phyloP scores from a whole-genome alignment of 2,797 vertebrate species.

The Fistularia commersonii region DNA sequence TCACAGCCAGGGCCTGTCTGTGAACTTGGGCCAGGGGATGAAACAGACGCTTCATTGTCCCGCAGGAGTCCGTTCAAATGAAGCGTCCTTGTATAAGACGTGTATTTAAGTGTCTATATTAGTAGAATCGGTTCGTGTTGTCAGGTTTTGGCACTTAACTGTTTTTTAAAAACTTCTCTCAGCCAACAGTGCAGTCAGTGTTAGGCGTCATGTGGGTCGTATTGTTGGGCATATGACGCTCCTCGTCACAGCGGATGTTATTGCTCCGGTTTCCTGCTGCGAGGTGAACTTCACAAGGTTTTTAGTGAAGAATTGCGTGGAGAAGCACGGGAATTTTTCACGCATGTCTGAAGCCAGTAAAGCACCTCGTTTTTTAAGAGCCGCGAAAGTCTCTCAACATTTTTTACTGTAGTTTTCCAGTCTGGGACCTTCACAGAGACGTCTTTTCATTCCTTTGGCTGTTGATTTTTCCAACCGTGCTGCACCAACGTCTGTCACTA shows the following conservation, averaged over 20 bases:
- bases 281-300: slow-evolving; percentile 1
- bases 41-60: slow-evolving; percentile 57
- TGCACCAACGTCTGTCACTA: slow-evolving; percentile 48
- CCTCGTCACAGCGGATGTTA: slow-evolving; percentile 49
- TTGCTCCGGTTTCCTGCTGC: slow-evolving; percentile 5
- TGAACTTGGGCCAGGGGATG: slow-evolving; percentile 38
- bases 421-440: slow-evolving; percentile 56
- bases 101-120: slow-evolving; percentile 33
- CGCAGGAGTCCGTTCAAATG: slow-evolving; percentile 17
- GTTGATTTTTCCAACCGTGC: slow-evolving; percentile 72
- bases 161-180: too few relatives aligned
- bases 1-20: slow-evolving; percentile 35
- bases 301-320: slow-evolving; percentile 12
- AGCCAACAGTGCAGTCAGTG: slow-evolving; percentile 20
- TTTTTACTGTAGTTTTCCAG: slow-evolving; percentile 50
- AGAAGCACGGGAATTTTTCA: slow-evolving; percentile 3
- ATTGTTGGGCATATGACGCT: slow-evolving; percentile 47
- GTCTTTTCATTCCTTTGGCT: slow-evolving; percentile 67
- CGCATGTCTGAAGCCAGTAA: slow-evolving; percentile 8
- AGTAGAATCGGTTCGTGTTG: neutral
- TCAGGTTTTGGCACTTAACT: too few relatives aligned
- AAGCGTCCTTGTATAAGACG: slow-evolving; percentile 38
- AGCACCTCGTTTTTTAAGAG: slow-evolving; percentile 36
- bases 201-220: slow-evolving; percentile 65
- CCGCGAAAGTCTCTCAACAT: slow-evolving; percentile 22